Conservation (phyloP, 2,797 vertebrate species). For the Calcarius lapponicus region DNA sequence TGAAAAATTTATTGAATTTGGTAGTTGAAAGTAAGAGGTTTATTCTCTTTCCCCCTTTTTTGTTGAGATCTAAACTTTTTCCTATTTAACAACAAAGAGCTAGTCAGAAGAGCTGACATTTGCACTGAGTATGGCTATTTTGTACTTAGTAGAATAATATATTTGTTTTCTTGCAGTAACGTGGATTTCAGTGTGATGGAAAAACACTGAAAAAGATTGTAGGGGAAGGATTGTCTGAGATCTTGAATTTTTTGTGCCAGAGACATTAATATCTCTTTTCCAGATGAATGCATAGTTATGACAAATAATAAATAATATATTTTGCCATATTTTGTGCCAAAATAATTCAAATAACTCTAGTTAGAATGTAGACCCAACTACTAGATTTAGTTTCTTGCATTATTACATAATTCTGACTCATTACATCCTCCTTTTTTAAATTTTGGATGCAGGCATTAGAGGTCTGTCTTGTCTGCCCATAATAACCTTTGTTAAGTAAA, state of each 20-base stretch:
- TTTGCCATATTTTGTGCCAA: not conserved
- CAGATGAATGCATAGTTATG: not conserved
- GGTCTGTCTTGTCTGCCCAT: not conserved
- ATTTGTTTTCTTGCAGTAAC: conserved; percentile 23
- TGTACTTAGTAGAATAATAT: conserved; percentile 13
- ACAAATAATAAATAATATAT: not conserved
- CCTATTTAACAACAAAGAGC: not conserved
- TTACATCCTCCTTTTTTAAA: not conserved
- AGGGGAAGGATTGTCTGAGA: not conserved
- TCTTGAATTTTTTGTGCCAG: not conserved
- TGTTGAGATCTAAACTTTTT: not conserved
- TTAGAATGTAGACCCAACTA: not conserved
- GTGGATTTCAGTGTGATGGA: conserved; percentile 1
- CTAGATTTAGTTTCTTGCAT: not conserved
- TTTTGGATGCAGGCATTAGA: not conserved
- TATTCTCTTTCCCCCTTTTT: not conserved
- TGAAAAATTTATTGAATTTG: not conserved
- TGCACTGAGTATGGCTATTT: conserved; percentile 7
- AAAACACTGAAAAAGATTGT: not conserved
- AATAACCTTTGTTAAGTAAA: not conserved
- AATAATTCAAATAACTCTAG: not conserved
- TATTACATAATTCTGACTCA: not conserved
- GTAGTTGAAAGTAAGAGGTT: not conserved
- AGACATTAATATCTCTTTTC: not conserved
- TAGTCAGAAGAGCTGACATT: not conserved